Evolutionary conservation across 2,888 invertebrate species (phyloP).

Genomic region (Callosobruchus maculatus): DNA sequence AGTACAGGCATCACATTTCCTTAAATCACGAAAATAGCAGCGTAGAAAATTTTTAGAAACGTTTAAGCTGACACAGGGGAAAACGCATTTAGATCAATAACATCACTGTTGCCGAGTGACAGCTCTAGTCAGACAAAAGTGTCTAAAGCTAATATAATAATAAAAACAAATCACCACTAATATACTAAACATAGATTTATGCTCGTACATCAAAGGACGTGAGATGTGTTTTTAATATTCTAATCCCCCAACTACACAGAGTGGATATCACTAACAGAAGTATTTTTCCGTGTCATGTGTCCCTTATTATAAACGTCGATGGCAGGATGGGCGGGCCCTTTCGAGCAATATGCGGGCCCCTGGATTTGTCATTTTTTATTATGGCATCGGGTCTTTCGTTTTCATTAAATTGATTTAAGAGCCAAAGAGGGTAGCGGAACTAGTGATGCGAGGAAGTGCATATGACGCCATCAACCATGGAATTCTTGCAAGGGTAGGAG

Average conservation of each 20-base stretch:
- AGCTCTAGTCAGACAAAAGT: no score
- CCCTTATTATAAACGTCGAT: constrained; percentile 38
- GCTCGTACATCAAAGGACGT: constrained; percentile 27
- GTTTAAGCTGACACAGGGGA: no score
- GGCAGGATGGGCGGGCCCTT: constrained; percentile 13
- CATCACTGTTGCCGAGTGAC: no score
- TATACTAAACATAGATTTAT: background rate
- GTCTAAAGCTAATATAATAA: no score
- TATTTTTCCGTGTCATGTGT: constrained; percentile 46
- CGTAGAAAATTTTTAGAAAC: no score
- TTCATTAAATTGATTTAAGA: background rate
- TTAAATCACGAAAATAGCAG: no score
- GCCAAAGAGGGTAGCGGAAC: background rate
- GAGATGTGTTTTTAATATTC: constrained; percentile 39
- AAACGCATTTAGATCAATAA: no score
- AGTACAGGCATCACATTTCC: no score
- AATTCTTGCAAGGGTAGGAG: background rate
- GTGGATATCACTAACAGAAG: constrained; percentile 41
- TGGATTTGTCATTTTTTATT: background rate
- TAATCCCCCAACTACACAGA: constrained; percentile 25
- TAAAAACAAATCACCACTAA: background rate
- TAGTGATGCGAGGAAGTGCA: background rate
- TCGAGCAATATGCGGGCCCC: constrained; percentile 24
- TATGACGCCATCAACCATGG: background rate
- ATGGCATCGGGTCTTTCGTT: background rate